Evolutionary conservation across 1,140 invertebrate genomes (phyloP), one percentile per base, ranked within the genome.

Genomic region (Melitaea cinxia): DNA sequence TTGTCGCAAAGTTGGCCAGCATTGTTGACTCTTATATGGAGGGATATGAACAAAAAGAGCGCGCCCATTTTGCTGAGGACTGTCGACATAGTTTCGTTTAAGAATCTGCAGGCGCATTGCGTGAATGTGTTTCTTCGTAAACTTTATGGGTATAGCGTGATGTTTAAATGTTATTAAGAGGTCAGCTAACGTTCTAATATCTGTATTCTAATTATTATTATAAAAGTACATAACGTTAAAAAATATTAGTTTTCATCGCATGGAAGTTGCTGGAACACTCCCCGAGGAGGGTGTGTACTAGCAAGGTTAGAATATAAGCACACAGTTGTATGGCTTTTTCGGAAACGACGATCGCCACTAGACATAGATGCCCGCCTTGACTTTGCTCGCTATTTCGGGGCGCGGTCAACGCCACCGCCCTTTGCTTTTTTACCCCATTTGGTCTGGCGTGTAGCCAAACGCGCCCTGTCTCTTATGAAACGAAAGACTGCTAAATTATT

Each of bases 401-500:
- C 77, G 85, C 84, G 83, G 85, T 78, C 75, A 79, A 67, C 80
- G 85, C 70, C 83, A 78, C 78, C 85, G 82, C 84, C 84, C 80
- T 86, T 68, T 82, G 74, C 81, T 88, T 88, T 67, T 90, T 90
- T 90, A 88, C 85, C 88, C 85, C 86, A 82, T 88, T 88, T 86
- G 78, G 74, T 75, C 88, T 88, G 85, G 85, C 82, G 71, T 62
- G n/a, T n/a, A 63, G 85, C 88, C 88, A 90, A 87, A 75, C 83
- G 72, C 79, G 80, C 77, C 77, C 76, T 71, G 76, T 63, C 75
- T 77, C 63, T 78, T 81, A 70, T 74, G 64, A 70, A 65, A 67
- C 30, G 33, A 65, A 47, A 52, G 59, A 63, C 60, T 53, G 35
- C 37, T 28, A 67, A 64, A 67, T 67, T 70, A 58, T 58, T 49